These are phyloP conservation scores for Mastomys natalensis DNA, from an alignment of 2,113 vertebrate genomes.

Conservation along the genomic window DNA sequence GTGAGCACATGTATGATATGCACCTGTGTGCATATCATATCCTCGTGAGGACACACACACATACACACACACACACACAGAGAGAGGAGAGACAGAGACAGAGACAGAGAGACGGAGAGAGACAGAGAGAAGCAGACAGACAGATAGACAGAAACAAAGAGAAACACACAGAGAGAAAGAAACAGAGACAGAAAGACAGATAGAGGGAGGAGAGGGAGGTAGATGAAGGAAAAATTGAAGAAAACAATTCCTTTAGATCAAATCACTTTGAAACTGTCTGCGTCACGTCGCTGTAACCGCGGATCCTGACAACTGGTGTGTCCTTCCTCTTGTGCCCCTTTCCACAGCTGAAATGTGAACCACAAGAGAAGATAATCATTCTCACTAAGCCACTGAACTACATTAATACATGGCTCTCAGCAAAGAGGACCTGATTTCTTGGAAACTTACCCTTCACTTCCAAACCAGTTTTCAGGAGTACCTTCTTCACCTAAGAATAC, in stretches of 20 bases:
- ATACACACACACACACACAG: neutral
- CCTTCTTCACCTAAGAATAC: neutral
- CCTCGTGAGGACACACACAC: neutral
- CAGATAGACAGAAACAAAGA: neutral
- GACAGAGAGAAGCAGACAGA: neutral
- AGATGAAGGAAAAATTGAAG: neutral
- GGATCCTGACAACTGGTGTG: neutral
- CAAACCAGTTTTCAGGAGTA: neutral
- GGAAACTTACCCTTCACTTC: conserved; percentile 26
- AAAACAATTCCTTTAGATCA: neutral
- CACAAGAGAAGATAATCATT: neutral
- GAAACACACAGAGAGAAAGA: neutral
- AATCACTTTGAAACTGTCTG: neutral
- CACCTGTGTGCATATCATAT: neutral
- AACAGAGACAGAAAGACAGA: neutral
- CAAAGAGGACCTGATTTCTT: neutral
- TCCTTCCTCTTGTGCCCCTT: neutral
- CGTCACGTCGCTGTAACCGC: neutral
- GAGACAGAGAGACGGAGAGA: too few relatives aligned
- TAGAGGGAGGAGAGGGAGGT: neutral
- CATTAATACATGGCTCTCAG: neutral
- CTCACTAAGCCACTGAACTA: neutral
- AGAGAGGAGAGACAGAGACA: neutral
- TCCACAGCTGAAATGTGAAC: neutral
- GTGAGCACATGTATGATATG: neutral